Evolutionary conservation across 1,140 invertebrate species (phyloP).

Genomic region (Drosophila kohkoa): DNA sequence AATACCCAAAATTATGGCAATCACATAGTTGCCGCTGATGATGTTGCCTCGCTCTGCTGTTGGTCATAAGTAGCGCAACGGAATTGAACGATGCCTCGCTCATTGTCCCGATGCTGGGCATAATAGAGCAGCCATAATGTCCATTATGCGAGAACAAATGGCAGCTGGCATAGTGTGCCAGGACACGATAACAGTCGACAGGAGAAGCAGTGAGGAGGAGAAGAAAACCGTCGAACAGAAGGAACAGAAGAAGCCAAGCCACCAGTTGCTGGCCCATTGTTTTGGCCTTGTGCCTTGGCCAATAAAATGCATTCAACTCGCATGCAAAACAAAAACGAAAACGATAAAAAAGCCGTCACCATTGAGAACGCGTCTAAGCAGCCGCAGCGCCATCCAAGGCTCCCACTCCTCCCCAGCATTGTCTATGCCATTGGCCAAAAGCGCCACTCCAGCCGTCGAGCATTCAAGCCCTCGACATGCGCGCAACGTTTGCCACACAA

Average conservation of each 20-base stretch:
- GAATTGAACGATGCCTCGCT: conserved; percentile 43
- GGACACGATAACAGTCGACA: conserved; percentile 59
- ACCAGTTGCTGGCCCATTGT: conserved; percentile 66
- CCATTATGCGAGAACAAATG: conserved; percentile 78
- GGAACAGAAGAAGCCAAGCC: conserved; percentile 18
- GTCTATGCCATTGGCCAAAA: conserved; percentile 81
- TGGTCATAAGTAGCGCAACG: conserved; percentile 32
- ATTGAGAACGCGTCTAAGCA: conserved; percentile 83
- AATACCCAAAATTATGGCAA: conserved; percentile 72
- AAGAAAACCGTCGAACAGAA: background rate
- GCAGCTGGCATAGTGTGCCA: conserved; percentile 61
- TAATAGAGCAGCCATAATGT: conserved; percentile 73
- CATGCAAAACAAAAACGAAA: conserved; percentile 79
- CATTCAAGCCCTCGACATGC: conserved; percentile 64
- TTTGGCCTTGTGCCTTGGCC: conserved; percentile 67
- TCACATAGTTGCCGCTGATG: conserved; percentile 9
- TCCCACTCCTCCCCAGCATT: conserved; percentile 56
- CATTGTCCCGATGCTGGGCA: conserved; percentile 60
- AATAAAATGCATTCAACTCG: conserved; percentile 77
- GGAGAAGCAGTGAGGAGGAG: background rate
- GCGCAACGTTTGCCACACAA: conserved; percentile 50
- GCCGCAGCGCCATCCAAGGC: conserved; percentile 41
- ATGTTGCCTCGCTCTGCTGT: background rate
- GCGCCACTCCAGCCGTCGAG: conserved; percentile 10
- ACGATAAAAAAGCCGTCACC: conserved; percentile 73